These are phyloP conservation scores for Eupithecia tripunctaria DNA, from an alignment of 2,888 invertebrate species.

Conservation along the genomic window DNA sequence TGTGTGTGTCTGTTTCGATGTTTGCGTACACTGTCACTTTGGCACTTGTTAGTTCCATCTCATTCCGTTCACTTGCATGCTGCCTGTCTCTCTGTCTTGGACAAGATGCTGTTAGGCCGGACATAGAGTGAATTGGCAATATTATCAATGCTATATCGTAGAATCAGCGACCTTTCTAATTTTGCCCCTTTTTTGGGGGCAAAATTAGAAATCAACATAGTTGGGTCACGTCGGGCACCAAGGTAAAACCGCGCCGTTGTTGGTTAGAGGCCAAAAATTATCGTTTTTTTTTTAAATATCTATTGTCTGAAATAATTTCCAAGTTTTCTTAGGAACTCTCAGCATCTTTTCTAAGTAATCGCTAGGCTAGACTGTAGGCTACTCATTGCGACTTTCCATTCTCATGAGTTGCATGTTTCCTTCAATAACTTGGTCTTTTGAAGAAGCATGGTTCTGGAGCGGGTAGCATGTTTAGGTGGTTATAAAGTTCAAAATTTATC, in stretches of 20 bases:
- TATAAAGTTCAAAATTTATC: slow-evolving; percentile 40
- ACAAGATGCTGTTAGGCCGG: slow-evolving; percentile 51
- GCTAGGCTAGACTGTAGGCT: slow-evolving; percentile 33
- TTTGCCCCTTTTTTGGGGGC: not conserved
- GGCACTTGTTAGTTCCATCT: slow-evolving; percentile 70
- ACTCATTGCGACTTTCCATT: slow-evolving; percentile 44
- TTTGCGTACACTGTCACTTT: slow-evolving; percentile 81
- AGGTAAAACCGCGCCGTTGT: not conserved
- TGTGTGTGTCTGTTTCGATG: slow-evolving; percentile 83
- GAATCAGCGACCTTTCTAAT: not conserved
- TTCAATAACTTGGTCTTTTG: slow-evolving; percentile 43
- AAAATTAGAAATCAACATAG: not conserved
- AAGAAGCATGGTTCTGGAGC: slow-evolving; percentile 43
- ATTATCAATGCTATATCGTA: not conserved
- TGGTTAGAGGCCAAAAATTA: not conserved
- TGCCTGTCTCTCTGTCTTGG: slow-evolving; percentile 64
- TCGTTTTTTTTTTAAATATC: not conserved
- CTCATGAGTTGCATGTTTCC: slow-evolving; percentile 53
- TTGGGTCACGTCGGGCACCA: not conserved
- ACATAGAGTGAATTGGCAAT: not conserved
- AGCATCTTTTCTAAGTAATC: slow-evolving; percentile 42
- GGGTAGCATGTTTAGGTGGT: slow-evolving; percentile 59
- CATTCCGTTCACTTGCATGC: slow-evolving; percentile 79
- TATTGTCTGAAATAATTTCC: not conserved
- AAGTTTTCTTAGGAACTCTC: slow-evolving; percentile 9